Base-by-base conservation (phyloP, 2,113 vertebrate species). In the Verasper variegatus region DNA sequence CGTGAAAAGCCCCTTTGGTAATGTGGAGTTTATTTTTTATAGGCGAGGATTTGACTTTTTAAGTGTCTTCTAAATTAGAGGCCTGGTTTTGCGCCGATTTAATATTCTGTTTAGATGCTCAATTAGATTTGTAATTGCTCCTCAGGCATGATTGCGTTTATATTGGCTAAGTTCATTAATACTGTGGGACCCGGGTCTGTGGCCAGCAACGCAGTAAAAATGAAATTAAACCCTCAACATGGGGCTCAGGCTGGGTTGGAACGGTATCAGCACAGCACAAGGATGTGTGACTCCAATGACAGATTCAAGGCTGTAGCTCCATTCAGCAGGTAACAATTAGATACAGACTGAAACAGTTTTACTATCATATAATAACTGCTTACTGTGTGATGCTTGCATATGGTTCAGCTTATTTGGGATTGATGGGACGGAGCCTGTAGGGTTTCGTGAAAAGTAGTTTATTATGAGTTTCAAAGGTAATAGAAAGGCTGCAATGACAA, bases 81-180 rank as follows among this genome's bases (percentile, higher is more conserved):
- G 81, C 75, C 78, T 71, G 70, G 69, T 90, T 93, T 92, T 89
- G 90, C 59, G 45, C 76, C 68, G 66, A 87, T 91, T 91, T 93
- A 91, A 92, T 92, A 92, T 91, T 93, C 87, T 86, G 90, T 91
- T 92, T 90, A 92, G 92, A 90, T 91, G 90, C 89, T 93, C 89
- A 92, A 92, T 92, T 93, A 92, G 86, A 91, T 91, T 90, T 90
- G 86, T 92, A 92, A 93, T 91, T 89, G 86, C 88, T 94, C 93
- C 92, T 92, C 85, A 81, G 90, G 90, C 86, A 88, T 92, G 90
- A 91, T 92, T 94, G 88, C 78, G 26, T 93, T 92, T 92, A 86
- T 94, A 92, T 90, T 89, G 90, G 90, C 82, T 82, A 87, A 84
- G 87, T 90, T 92, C 91, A 94, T 94, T 93, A 94, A 93, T 90